Evolutionary conservation across 2,797 vertebrate species (phyloP), one percentile per base, ranked within the genome.

Genomic region (Peromyscus melanophrys): DNA sequence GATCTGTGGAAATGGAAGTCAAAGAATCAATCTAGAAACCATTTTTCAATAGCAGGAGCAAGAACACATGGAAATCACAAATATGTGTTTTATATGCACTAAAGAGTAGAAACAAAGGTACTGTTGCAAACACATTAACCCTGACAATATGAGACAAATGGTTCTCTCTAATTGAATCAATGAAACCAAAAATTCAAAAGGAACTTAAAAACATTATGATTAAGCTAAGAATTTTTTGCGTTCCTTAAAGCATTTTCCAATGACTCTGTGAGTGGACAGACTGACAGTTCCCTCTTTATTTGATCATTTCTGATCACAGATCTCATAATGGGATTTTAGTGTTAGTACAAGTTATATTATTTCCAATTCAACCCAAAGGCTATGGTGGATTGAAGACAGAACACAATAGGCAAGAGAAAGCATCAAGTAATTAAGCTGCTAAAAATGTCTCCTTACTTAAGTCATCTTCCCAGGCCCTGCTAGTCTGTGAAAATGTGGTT

Each of bases 371-470:
- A 27, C 61, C 71, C 82, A 86, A 34, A 86, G n/a, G 43, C n/a
- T 43, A 63, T 17, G 34, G 85, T 82, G 89, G 3, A 80, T 90
- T 84, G 57, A 29, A 90, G 73, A 75, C 12, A 90, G 40, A 94
- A 31, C 17, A 81, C 52, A 92, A 31, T 52, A 76, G 21, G 57
- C 37, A 65, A 14, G 34, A 63, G 37, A 95, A 46, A 95, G 37
- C 81, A 89, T 23, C 43, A 37, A 61, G 23, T 76, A 85, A 25
- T 76, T 23, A 88, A 88, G 73, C 52, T 76, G 10, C 84, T 92
- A 16, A 90, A 46, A 95, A 77, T 80, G n/a, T 95, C 90, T 95
- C 83, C 86, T 90, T 87, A 84, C 37, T 76, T 90, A 59, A 80
- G 25, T 76, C 43, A 85, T 85, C 46, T 92, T 94, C 23, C 73